Evolutionary conservation across 1,140 invertebrate species (phyloP).

Genomic region (Drosophila kikkawai): DNA sequence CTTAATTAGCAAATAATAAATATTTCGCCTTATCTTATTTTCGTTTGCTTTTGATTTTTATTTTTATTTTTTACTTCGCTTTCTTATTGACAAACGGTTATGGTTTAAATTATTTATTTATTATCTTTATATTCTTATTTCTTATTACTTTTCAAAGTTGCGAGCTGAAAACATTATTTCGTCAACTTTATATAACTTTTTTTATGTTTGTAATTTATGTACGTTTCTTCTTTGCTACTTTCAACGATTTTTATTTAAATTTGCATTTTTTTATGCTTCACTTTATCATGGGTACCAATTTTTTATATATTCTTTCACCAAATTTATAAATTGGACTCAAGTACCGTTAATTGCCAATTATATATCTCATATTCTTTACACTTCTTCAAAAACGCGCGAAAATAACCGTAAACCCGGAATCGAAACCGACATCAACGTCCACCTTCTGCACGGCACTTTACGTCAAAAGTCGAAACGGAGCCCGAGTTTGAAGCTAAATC

Average conservation of each 20-base stretch:
- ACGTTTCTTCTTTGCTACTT: not conserved
- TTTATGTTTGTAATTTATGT: not conserved
- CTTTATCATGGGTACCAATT: not conserved
- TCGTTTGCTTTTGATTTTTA: conserved; percentile 14
- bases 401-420: conserved; percentile 21
- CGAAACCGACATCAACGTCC: conserved; percentile 2
- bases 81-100: not conserved
- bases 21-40: conserved; percentile 21
- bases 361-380: conserved; percentile 1
- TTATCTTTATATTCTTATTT: conserved; percentile 6
- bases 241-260: not conserved
- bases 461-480: conserved; percentile 62
- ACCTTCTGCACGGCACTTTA: conserved; percentile 32
- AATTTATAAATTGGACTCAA: not conserved
- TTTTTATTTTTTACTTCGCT: not conserved
- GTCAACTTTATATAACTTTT: not conserved
- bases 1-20: conserved; percentile 41
- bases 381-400: conserved; percentile 21
- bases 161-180: not conserved
- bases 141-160: not conserved
- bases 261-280: not conserved
- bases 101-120: not conserved
- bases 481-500: conserved; percentile 17
- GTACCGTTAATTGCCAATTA: not conserved
- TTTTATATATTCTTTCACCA: not conserved